Conservation (phyloP, 2,888 invertebrate species). For the Athalia cordata region DNA sequence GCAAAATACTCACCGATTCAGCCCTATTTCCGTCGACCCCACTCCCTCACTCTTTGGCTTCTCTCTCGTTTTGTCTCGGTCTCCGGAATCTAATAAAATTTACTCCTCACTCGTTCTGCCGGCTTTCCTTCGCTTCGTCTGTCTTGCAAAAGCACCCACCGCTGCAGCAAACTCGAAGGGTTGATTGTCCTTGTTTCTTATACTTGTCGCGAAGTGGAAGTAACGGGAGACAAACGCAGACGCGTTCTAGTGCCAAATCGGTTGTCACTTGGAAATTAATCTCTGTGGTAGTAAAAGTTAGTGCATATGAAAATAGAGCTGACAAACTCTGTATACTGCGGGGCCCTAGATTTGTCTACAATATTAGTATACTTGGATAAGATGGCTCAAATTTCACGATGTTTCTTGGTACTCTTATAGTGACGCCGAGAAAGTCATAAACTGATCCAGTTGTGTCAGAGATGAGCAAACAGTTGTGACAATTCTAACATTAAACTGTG, state of each 20-base stretch:
- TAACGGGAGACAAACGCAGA: slow-evolving; percentile 26
- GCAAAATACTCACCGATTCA: slow-evolving; percentile 49
- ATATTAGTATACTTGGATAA: neutral
- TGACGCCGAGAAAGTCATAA: slow-evolving; percentile 11
- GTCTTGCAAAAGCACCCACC: neutral
- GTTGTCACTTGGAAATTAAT: slow-evolving; percentile 34
- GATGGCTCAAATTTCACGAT: neutral
- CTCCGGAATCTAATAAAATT: slow-evolving; percentile 33
- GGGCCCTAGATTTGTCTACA: too few relatives aligned
- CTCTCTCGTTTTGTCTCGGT: slow-evolving; percentile 26
- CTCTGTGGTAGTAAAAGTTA: neutral
- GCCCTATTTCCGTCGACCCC: slow-evolving; percentile 28
- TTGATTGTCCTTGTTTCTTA: slow-evolving; percentile 9
- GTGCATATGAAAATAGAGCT: neutral
- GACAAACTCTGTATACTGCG: neutral
- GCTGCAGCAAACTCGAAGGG: slow-evolving; percentile 20
- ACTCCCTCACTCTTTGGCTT: neutral
- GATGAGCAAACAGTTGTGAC: slow-evolving; percentile 20
- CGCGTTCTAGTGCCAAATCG: slow-evolving; percentile 19
- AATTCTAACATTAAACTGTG: slow-evolving; percentile 3
- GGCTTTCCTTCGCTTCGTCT: neutral
- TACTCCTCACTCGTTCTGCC: slow-evolving; percentile 14
- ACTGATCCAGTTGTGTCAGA: slow-evolving; percentile 15
- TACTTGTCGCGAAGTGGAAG: slow-evolving; percentile 33
- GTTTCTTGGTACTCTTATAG: slow-evolving; percentile 14